phyloP scores from a whole-genome alignment of 2,888 invertebrate species.

The Gryllus longicercus region DNA sequence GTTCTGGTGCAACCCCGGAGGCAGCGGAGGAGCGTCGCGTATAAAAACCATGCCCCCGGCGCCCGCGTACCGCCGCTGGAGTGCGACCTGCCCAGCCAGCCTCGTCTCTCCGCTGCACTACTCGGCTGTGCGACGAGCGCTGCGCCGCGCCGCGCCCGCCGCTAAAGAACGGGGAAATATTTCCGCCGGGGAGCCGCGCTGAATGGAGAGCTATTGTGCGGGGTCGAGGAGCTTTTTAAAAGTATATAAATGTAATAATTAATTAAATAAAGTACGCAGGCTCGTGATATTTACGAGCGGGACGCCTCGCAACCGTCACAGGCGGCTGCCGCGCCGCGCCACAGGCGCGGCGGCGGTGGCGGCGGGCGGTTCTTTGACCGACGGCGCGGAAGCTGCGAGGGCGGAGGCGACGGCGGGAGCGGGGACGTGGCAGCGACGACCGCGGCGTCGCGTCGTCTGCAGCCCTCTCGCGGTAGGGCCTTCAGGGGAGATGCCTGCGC shows the following conservation, averaged over 20 bases:
- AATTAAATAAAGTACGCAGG: constrained; percentile 9
- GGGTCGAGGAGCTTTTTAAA: constrained; percentile 2
- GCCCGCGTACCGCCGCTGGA: too few species aligned
- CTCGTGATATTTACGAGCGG: neutral
- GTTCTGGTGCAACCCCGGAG: too few species aligned
- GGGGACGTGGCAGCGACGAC: too few species aligned
- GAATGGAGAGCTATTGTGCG: neutral
- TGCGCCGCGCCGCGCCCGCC: neutral
- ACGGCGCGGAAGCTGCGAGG: constrained; percentile 5
- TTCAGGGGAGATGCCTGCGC: too few species aligned
- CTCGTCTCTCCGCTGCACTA: neutral
- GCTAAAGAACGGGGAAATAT: neutral
- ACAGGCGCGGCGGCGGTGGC: too few species aligned
- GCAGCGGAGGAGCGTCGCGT: too few species aligned
- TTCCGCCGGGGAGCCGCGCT: neutral
- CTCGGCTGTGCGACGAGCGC: neutral
- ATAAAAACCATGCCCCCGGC: too few species aligned
- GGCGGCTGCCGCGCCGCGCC: too few species aligned
- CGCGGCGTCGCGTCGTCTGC: too few species aligned
- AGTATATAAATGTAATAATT: constrained; percentile 17
- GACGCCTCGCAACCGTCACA: too few species aligned
- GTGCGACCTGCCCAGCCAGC: too few species aligned
- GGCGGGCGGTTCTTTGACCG: neutral
- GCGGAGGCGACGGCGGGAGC: neutral
- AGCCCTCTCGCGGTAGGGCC: too few species aligned